Conservation (phyloP, 2,888 invertebrate genomes). For the Dasypolia templi region DNA sequence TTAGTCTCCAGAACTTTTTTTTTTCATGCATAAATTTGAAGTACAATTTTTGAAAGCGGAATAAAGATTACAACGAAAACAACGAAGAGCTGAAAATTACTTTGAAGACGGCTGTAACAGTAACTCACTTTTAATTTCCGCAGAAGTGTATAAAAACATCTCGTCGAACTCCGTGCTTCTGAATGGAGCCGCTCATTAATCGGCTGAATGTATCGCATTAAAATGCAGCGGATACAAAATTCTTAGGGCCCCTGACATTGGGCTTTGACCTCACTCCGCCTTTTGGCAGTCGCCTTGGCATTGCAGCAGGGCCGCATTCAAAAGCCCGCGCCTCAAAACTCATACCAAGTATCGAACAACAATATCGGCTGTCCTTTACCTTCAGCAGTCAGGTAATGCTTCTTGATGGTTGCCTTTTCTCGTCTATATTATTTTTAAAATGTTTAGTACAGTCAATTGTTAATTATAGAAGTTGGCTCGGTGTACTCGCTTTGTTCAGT, state of each 20-base stretch:
- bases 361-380: constrained; percentile 65
- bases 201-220: constrained; percentile 52
- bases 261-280: constrained; percentile 82
- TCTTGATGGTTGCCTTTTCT: constrained; percentile 48
- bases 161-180: constrained; percentile 26
- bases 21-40: neutral
- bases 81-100: constrained; percentile 35
- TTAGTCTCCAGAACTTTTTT: neutral
- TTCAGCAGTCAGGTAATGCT: constrained; percentile 47
- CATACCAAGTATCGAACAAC: constrained; percentile 66
- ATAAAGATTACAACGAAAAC: constrained; percentile 14
- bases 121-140: constrained; percentile 47
- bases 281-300: constrained; percentile 90
- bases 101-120: constrained; percentile 26
- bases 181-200: constrained; percentile 52
- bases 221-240: constrained; percentile 78
- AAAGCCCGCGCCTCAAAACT: constrained; percentile 78
- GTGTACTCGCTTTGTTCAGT: constrained; percentile 68
- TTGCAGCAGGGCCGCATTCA: constrained; percentile 83
- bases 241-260: constrained; percentile 90
- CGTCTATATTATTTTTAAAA: constrained; percentile 71
- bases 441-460: constrained; percentile 65
- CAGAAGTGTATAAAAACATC: constrained; percentile 34
- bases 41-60: neutral
- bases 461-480: constrained; percentile 74